These are phyloP conservation scores for Agapostemon virescens DNA, from an alignment of 2,888 invertebrate genomes.

Conservation along the genomic window DNA sequence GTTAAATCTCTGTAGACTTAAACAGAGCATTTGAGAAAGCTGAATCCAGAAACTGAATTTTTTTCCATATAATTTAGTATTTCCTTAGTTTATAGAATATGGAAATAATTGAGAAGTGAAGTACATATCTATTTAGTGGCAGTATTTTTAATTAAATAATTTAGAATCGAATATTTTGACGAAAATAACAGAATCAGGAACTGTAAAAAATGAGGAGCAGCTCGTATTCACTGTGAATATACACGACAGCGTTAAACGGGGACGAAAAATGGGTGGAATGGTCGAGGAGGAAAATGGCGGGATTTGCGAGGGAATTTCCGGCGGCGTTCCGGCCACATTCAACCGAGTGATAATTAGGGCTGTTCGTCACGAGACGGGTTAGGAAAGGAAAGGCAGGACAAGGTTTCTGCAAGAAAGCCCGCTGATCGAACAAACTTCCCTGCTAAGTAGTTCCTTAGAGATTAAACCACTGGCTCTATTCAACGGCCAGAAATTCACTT, in stretches of 20 bases:
- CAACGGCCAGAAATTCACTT: constrained; percentile 49
- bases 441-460: constrained; percentile 60
- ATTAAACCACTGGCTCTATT: constrained; percentile 59
- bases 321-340: constrained; percentile 38
- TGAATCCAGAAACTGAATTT: neutral
- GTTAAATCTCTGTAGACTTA: too few species aligned
- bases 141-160: neutral
- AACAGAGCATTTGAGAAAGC: neutral
- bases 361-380: constrained; percentile 57
- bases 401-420: constrained; percentile 51
- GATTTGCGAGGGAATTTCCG: constrained; percentile 57
- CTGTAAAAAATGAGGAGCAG: neutral
- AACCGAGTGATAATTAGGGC: constrained; percentile 66
- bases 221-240: neutral
- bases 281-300: constrained; percentile 36
- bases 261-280: constrained; percentile 26
- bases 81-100: neutral
- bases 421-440: constrained; percentile 63
- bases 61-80: neutral
- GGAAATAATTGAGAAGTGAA: neutral
- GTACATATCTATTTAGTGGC: neutral
- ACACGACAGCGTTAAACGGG: neutral
- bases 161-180: neutral
- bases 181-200: neutral
- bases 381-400: constrained; percentile 29